Evolutionary conservation across 2,888 invertebrate genomes (phyloP), one percentile per base, ranked within the genome.

Genomic region (Stenodema calcarata): DNA sequence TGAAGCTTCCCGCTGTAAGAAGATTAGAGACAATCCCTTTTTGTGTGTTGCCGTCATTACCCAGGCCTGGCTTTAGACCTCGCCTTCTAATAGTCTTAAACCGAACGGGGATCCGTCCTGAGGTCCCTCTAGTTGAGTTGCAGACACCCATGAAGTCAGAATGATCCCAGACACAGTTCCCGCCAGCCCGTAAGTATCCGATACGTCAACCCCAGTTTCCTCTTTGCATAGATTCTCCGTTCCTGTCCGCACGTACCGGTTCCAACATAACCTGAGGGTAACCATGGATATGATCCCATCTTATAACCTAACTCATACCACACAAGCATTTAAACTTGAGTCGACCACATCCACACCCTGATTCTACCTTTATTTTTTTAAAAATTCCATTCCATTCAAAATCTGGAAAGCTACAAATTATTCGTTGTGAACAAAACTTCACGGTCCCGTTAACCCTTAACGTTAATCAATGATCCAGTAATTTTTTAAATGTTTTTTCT

Each of bases 21-120:
- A 89, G 89, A 89, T 89, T 89, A 89, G 87, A 83, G 87, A 88
- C 87, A 88, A 89, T 88, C 89, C 89, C 89, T 89, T 89, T 89
- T 89, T 89, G 89, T 89, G 88, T 87, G 88, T 87, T 79, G 86
- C 86, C 88, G 87, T 88, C 87, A 88, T 88, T 88, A 88, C 87
- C 42, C 79, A 44, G 87, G 78, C 50, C 73, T 42, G 80, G 50
- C 78, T 62, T 84, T 62, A 54, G 54, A 28, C 70, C 47, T 42
- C 41, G 70, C 86, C 62, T 86, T 78, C 78, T 86, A 86, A 86
- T 86, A 86, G 86, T 86, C 86, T 86, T 86, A 86, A 86, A 78
- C 54, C 86, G 47, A 84, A 84, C 76, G 85, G 35, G 83, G 70
- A 83, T 84, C 44, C 75, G 73, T 73, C 84, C 86, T 16, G 78